Evolutionary conservation across 2,888 invertebrate genomes (phyloP), one percentile per base, ranked within the genome.

Genomic region (Temnothorax unifasciatus): DNA sequence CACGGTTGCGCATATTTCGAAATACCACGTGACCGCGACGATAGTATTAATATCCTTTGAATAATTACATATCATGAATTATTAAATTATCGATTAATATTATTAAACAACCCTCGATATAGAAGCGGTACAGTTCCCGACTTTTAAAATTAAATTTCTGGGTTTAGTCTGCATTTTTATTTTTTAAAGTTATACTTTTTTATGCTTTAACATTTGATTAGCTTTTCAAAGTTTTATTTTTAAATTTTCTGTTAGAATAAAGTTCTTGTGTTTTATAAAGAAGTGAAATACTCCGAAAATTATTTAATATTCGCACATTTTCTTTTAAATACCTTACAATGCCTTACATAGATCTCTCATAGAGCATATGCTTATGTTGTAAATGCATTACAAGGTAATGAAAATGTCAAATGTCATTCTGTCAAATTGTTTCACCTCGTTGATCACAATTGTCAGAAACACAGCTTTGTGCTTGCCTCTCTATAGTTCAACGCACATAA

Each of bases 331-430:
- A 18, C 5, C 4, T 63, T n/a, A 29, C 61, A 29, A 38, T 66
- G 13, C 5, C 4, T 63, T n/a, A 29, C 61, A 29, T 15, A 9
- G 8, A 52, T 44, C 29, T 8, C 18, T 50, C 50, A 13, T 21
- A 8, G 5, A 54, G 2, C 18, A 44, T 44, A 15, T 13, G 11
- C 1, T 44, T 68, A 25, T 68, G 4, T 13, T 44, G 21, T 54
- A 21, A 57, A 71, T 34, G 21, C 44, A 29, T 77, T 77, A 44
- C 71, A 44, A 71, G 71, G 41, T 54, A 77, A 77, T 68, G 79
- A 79, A 79, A 79, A 71, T 79, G 79, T 71, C 79, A 79, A 41
- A 71, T 25, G 79, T 79, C 79, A 59, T 71, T 79, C 79, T 59
- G 71, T 79, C 79, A 59, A 71, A 79, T 71, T 47, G 79, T 71